Evolutionary conservation across 2,888 invertebrate species (phyloP).

Genomic region (Oscheius sp.): DNA sequence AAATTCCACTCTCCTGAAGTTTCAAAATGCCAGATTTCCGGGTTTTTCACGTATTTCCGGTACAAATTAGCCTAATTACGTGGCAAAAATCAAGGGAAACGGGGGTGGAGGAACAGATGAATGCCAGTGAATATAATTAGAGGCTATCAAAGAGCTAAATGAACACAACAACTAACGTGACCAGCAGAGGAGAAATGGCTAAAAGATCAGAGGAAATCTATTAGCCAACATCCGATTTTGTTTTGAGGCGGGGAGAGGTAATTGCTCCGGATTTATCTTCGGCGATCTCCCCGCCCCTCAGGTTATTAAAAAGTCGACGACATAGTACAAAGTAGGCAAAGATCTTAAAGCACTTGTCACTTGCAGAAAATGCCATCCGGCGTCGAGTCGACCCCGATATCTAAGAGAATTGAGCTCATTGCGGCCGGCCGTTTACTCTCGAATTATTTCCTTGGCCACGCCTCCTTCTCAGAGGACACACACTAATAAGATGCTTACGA

Average conservation of each 20-base stretch:
- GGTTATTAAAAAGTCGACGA: neutral
- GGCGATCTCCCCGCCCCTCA: neutral
- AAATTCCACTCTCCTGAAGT: no score
- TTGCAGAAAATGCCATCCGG: conserved; percentile 17
- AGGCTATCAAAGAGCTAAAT: neutral
- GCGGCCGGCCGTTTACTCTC: conserved; percentile 33
- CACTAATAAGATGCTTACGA: neutral
- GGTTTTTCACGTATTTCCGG: no score
- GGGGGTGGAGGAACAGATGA: no score
- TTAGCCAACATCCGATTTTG: conserved; percentile 5
- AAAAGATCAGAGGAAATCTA: neutral
- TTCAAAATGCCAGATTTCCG: no score
- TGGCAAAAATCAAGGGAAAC: no score
- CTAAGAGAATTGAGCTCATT: conserved; percentile 37
- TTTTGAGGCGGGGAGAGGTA: conserved; percentile 7
- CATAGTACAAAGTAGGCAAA: conserved; percentile 5
- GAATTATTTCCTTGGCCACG: conserved; percentile 29
- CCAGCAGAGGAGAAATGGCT: neutral
- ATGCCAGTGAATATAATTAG: neutral
- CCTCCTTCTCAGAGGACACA: neutral
- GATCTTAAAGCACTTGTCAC: conserved; percentile 2
- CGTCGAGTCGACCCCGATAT: conserved; percentile 17
- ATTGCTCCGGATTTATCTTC: conserved; percentile 34
- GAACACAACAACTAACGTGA: neutral
- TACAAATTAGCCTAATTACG: no score